These are phyloP conservation scores for Condylura cristata DNA, from an alignment of 2,113 vertebrate species.

Conservation along the genomic window DNA sequence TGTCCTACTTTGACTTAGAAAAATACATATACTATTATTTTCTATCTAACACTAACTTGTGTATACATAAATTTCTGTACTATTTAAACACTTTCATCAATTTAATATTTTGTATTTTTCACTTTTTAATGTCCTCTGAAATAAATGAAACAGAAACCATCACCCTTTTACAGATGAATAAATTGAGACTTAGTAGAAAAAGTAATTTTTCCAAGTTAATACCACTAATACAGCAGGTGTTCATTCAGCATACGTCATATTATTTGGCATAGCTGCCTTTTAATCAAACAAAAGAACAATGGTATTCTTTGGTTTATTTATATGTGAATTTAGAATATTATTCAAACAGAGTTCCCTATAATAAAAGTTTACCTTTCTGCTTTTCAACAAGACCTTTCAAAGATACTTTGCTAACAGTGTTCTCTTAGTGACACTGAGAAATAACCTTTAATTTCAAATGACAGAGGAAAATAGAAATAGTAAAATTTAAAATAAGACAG, in stretches of 20 bases:
- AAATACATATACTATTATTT: constrained; percentile 27
- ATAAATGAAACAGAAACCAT: background rate
- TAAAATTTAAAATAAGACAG: constrained; percentile 69
- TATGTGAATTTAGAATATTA: background rate
- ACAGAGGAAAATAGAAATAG: constrained; percentile 71
- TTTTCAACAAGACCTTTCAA: constrained; percentile 68
- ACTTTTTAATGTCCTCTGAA: background rate
- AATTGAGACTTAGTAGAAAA: background rate
- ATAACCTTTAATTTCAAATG: constrained; percentile 66
- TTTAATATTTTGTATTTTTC: constrained; percentile 1
- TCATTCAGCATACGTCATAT: background rate
- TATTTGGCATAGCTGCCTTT: background rate
- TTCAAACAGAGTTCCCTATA: constrained; percentile 31
- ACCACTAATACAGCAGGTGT: background rate
- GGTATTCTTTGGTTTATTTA: background rate
- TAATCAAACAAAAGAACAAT: background rate
- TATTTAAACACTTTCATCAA: constrained; percentile 18
- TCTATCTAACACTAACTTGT: background rate
- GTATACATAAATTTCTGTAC: background rate
- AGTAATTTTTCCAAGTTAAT: background rate
- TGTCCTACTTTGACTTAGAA: background rate
- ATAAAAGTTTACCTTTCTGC: constrained; percentile 50
- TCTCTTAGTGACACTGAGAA: constrained; percentile 63
- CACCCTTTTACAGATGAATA: background rate
- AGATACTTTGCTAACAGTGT: constrained; percentile 61